phyloP scores from a whole-genome alignment of 2,888 invertebrate genomes.

The Sinotaia quadrata region DNA sequence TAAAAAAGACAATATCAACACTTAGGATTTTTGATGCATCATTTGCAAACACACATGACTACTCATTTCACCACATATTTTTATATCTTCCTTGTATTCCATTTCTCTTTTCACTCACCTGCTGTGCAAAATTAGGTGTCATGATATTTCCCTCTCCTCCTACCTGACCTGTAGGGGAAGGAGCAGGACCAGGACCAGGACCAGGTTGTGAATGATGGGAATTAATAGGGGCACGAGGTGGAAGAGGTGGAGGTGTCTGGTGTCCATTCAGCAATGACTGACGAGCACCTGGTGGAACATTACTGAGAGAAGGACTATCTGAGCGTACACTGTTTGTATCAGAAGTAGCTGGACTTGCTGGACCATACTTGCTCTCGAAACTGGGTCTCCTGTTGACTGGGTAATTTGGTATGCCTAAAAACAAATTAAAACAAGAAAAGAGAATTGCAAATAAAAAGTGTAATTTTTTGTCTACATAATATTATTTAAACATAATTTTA shows the following conservation, averaged over 20 bases:
- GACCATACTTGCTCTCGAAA: constrained; percentile 84
- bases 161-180: constrained; percentile 5
- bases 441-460: too few relatives aligned
- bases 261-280: constrained; percentile 51
- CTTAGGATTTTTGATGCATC: too few relatives aligned
- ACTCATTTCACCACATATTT: too few relatives aligned
- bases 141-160: neutral
- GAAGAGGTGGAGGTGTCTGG: constrained; percentile 76
- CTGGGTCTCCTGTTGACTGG: constrained; percentile 87
- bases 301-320: constrained; percentile 55
- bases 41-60: too few relatives aligned
- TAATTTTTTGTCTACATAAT: too few relatives aligned
- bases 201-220: too few relatives aligned
- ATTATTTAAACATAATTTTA: too few relatives aligned
- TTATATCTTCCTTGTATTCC: too few relatives aligned
- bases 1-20: too few relatives aligned
- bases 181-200: too few relatives aligned
- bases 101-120: too few relatives aligned
- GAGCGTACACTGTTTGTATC: constrained; percentile 84
- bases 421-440: neutral
- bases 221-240: constrained; percentile 55
- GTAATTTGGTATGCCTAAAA: constrained; percentile 28
- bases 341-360: constrained; percentile 88
- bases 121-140: constrained; percentile 17
- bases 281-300: constrained; percentile 15